Evolutionary conservation across 2,797 vertebrate species (phyloP).

Genomic region (Leuciscus waleckii): DNA sequence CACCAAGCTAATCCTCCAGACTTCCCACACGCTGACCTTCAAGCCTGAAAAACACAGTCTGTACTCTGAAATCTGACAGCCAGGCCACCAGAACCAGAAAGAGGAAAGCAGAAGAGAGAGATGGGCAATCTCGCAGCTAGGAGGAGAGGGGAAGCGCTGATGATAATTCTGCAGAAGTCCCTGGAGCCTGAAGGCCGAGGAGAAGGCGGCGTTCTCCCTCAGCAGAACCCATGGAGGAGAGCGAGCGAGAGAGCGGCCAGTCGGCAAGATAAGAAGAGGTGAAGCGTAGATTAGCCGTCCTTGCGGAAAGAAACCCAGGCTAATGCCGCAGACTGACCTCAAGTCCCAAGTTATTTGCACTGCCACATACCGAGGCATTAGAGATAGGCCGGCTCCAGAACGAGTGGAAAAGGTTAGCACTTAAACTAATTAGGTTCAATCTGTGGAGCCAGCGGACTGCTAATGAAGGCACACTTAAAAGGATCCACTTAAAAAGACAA

Average conservation of each 20-base stretch:
- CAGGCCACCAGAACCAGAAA: slow-evolving; percentile 11
- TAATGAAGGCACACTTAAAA: slow-evolving; percentile 31
- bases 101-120: slow-evolving; percentile 3
- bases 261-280: slow-evolving; percentile 74
- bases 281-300: slow-evolving; percentile 75
- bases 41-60: slow-evolving; percentile 19
- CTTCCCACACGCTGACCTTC: slow-evolving; percentile 19
- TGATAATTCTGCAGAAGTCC: slow-evolving; percentile 46
- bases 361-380: background rate
- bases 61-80: slow-evolving; percentile 17
- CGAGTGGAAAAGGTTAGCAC: slow-evolving; percentile 22
- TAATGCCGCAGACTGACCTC: slow-evolving; percentile 66
- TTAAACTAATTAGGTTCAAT: slow-evolving; percentile 45
- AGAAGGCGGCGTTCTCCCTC: slow-evolving; percentile 60
- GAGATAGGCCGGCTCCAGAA: slow-evolving; percentile 11
- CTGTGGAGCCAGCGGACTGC: slow-evolving; percentile 27
- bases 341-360: slow-evolving; percentile 55
- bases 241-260: slow-evolving; percentile 65
- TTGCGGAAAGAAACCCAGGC: slow-evolving; percentile 71
- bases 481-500: slow-evolving; percentile 29
- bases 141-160: background rate
- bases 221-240: slow-evolving; percentile 58
- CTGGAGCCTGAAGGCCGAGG: slow-evolving; percentile 27
- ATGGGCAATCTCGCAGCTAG: slow-evolving; percentile 1
- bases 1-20: slow-evolving; percentile 40